These are phyloP conservation scores for Cariama cristata DNA, from an alignment of 2,113 vertebrate genomes.

Conservation along the genomic window DNA sequence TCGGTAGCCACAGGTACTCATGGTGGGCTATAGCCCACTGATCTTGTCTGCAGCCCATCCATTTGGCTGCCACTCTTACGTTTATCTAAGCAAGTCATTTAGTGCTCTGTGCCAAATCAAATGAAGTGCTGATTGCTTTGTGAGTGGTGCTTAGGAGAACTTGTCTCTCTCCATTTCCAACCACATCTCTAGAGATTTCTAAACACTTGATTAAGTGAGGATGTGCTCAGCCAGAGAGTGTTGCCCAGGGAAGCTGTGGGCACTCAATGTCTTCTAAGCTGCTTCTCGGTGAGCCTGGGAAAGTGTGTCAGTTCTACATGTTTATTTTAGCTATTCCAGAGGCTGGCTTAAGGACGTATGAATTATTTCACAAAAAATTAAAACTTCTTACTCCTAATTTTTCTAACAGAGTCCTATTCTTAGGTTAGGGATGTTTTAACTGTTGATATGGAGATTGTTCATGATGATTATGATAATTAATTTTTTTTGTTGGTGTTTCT, in stretches of 20 bases:
- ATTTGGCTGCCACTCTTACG: background rate
- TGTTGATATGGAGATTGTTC: background rate
- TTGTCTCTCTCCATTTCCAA: background rate
- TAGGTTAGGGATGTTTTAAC: background rate
- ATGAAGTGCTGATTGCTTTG: background rate
- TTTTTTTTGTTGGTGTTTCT: background rate
- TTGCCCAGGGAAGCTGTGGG: background rate
- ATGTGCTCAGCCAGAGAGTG: background rate
- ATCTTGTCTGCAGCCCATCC: background rate
- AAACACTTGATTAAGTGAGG: background rate
- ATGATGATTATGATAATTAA: background rate
- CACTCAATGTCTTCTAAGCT: background rate
- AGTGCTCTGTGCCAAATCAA: background rate
- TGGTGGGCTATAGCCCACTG: background rate
- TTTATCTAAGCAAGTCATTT: background rate
- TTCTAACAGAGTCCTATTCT: background rate
- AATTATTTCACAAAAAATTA: background rate
- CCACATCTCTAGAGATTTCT: background rate
- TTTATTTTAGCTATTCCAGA: background rate
- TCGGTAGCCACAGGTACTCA: accelerated
- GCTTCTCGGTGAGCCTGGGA: background rate
- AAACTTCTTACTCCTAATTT: background rate
- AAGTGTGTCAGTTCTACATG: background rate
- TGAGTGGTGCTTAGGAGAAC: background rate
- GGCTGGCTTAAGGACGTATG: background rate